Evolutionary conservation across 1,140 invertebrate species (phyloP).

Genomic region (Ceratoteleas bidentatus): DNA sequence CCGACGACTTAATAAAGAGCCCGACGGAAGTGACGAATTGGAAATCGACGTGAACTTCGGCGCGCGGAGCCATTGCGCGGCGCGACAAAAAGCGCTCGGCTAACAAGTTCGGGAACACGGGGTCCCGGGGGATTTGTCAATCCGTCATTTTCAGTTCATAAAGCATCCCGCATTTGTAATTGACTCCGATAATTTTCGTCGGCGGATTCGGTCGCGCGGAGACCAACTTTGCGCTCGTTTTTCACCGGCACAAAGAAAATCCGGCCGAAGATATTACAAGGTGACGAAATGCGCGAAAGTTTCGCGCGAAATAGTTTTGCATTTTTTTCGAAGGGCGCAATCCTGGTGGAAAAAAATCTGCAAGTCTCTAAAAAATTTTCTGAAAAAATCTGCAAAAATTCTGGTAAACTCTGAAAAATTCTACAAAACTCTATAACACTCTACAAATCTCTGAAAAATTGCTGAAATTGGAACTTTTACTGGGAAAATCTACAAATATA

Average conservation of each 20-base stretch:
- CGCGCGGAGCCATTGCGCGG: no score
- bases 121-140: slow-evolving; percentile 42
- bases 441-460: no score
- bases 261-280: slow-evolving; percentile 34
- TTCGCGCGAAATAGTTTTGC: slow-evolving; percentile 24
- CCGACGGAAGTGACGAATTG: slow-evolving; percentile 18
- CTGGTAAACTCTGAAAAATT: no score
- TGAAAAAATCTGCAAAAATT: no score
- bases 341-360: slow-evolving; percentile 16
- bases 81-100: slow-evolving; percentile 11
- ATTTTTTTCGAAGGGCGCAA: slow-evolving; percentile 22
- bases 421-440: no score
- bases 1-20: background rate
- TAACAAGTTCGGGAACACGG: slow-evolving; percentile 17
- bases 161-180: slow-evolving; percentile 52
- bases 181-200: slow-evolving; percentile 53
- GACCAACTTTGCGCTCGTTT: slow-evolving; percentile 37
- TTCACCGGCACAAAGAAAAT: slow-evolving; percentile 44
- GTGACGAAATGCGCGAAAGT: slow-evolving; percentile 25
- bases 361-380: no score
- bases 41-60: slow-evolving; percentile 10
- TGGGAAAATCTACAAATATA: no score
- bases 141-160: slow-evolving; percentile 55
- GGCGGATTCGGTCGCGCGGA: slow-evolving; percentile 50
- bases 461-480: no score